Evolutionary conservation across 2,797 vertebrate genomes (phyloP).

Genomic region (Lerista edwardsae): DNA sequence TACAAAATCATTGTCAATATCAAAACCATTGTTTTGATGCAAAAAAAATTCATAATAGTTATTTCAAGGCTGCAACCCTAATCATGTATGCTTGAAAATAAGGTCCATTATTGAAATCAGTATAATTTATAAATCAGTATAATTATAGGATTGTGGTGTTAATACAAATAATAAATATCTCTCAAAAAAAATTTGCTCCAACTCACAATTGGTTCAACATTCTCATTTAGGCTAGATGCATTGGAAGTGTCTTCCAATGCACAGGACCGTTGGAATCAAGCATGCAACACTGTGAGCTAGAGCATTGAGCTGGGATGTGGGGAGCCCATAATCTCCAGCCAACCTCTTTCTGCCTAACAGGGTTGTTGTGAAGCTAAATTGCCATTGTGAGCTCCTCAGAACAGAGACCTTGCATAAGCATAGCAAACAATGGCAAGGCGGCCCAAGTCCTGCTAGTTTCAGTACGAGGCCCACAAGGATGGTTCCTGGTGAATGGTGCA

Average conservation of each 20-base stretch:
- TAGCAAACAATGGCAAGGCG: background rate
- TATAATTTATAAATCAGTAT: background rate
- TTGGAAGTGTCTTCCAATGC: background rate
- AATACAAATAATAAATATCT: too few relatives aligned
- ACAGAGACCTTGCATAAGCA: too few relatives aligned
- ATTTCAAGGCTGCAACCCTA: background rate
- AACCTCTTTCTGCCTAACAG: too few relatives aligned
- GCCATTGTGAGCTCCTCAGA: too few relatives aligned
- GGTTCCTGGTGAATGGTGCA: background rate
- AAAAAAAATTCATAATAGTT: background rate
- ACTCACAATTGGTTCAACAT: background rate
- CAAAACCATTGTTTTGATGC: background rate
- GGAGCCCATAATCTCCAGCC: background rate
- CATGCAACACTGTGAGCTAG: background rate
- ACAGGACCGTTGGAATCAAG: background rate
- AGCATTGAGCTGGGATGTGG: background rate
- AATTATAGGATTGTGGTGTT: background rate
- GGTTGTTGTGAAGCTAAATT: too few relatives aligned
- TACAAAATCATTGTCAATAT: background rate
- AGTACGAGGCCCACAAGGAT: background rate
- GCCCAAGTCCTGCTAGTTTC: background rate
- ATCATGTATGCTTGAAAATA: background rate
- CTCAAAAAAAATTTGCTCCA: background rate
- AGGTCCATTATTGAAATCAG: background rate
- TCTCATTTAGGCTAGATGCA: background rate